A percentile compares a stretch with the other conserved stretches of the same genome.
Conservation (phyloP, 2,888 invertebrate genomes). For the Pyrrhia umbra region DNA sequence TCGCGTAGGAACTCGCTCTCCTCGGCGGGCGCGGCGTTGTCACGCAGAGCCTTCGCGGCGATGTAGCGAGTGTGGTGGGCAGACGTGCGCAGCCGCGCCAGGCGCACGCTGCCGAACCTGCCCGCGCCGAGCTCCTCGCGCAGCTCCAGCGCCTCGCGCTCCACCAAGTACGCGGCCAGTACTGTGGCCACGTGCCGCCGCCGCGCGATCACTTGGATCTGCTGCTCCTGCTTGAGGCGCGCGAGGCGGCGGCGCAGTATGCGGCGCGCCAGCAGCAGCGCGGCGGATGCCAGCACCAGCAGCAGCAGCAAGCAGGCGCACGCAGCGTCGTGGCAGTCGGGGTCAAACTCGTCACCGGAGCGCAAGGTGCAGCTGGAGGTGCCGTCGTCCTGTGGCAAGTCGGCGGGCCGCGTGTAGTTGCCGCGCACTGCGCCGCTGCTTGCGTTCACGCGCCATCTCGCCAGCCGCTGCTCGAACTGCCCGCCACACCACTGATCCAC, state of each 20-base stretch:
- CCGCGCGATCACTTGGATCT: conserved; percentile 64
- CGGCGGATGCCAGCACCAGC: conserved; percentile 78
- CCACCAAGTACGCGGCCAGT: conserved; percentile 64
- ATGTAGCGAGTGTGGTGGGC: conserved; percentile 88
- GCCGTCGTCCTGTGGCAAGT: conserved; percentile 53
- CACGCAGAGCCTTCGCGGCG: conserved; percentile 96
- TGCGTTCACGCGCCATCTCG: conserved; percentile 42
- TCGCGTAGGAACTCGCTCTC: conserved; percentile 94
- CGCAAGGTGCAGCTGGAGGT: conserved; percentile 26
- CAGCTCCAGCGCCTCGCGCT: conserved; percentile 65
- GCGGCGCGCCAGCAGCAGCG: conserved; percentile 40
- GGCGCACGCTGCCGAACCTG: conserved; percentile 75
- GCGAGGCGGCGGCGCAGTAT: conserved; percentile 59
- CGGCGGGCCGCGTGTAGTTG: conserved; percentile 9
- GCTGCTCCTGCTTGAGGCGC: conserved; percentile 53
- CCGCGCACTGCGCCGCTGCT: conserved; percentile 11
- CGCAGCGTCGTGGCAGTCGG: conserved; percentile 91
- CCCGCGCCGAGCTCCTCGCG: conserved; percentile 75
- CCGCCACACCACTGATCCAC: conserved; percentile 40
- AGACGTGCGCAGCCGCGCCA: conserved; percentile 70
- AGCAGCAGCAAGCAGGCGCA: conserved; percentile 69
- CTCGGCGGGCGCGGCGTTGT: conserved; percentile 93
- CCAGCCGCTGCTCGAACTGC: neutral
- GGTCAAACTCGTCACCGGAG: conserved; percentile 78
- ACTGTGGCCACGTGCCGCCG: conserved; percentile 58